A percentile compares a stretch with the other conserved stretches of the same genome.
Conservation (phyloP, 2,888 invertebrate genomes). For the Campaea margaritaria region DNA sequence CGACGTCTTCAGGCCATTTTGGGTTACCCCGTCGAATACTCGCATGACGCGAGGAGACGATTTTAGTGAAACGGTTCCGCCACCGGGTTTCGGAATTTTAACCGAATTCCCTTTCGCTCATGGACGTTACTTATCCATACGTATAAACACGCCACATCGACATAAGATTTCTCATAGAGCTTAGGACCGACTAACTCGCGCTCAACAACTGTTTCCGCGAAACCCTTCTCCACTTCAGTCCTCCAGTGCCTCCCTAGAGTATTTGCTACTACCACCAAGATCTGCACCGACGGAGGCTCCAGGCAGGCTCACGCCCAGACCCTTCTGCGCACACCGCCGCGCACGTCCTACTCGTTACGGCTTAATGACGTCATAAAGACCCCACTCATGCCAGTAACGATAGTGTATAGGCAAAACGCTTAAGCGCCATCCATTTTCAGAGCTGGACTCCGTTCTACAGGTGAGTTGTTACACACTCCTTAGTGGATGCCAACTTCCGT, state of each 20-base stretch:
- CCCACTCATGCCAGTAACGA: too few relatives aligned
- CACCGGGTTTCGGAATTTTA: constrained; percentile 86
- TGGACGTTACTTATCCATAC: constrained; percentile 59
- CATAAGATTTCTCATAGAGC: constrained; percentile 79
- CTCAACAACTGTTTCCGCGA: constrained; percentile 81
- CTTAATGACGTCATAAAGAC: too few relatives aligned
- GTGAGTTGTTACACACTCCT: constrained; percentile 86
- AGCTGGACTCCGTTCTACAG: constrained; percentile 86
- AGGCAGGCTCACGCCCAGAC: too few relatives aligned
- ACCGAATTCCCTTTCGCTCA: constrained; percentile 84
- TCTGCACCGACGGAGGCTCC: constrained; percentile 84
- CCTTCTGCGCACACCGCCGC: too few relatives aligned
- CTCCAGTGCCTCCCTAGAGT: constrained; percentile 87
- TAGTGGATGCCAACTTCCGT: constrained; percentile 90
- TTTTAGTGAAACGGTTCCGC: constrained; percentile 76
- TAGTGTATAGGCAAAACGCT: constrained; percentile 83
- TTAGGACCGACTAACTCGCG: constrained; percentile 86
- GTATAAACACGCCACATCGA: constrained; percentile 64
- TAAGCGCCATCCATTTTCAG: constrained; percentile 88
- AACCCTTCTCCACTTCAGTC: constrained; percentile 86
- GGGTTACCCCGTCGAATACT: constrained; percentile 65
- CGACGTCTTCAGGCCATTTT: constrained; percentile 84
- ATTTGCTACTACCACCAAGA: constrained; percentile 91
- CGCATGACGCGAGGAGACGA: constrained; percentile 63
- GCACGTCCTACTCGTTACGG: too few relatives aligned